Base-by-base conservation (phyloP, 2,888 invertebrate genomes). In the Sarcophaga carnaria region DNA sequence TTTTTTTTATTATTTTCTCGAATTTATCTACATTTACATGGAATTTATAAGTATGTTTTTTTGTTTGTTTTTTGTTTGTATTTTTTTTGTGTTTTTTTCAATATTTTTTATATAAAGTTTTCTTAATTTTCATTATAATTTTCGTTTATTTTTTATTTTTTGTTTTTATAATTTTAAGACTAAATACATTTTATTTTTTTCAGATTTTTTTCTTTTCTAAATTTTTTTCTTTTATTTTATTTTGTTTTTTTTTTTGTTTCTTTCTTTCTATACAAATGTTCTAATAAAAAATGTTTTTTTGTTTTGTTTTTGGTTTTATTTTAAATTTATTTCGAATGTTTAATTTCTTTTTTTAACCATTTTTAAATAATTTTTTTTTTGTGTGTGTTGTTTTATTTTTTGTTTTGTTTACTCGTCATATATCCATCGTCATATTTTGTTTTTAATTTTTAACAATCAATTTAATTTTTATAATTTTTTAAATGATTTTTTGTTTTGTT, bases 1-100 rank as follows among this genome's bases (percentile, higher is more conserved):
- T 49, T 25, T 17, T 79, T 66, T 14, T 27, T 80, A 80, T 71
- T 59, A 20, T 27, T 70, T 45, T 45, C 74, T 87, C 45, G 74
- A 78, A 87, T 75, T 84, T 87, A 87, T 82, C 84, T 84, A 87
- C 87, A 87, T 72, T 76, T 82, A 87, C 79, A 84, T 83, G 80
- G 78, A 37, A 80, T 64, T 86, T 80, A 83, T 81, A 71, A 75
- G 75, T 83, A 83, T 76, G 22, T 70, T 89, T 90, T 91, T 90
- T 67, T 80, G 90, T 54, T 64, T 59, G 27, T 69, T 66, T 54
- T 71, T 37, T 37, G 6, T 6, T 49, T 49, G 49, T 49, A 49
- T 49, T 54, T 54, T 54, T 79, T 60, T 76, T 64, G 5, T 54
- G 54, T 14, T 4, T 71, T 22, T 54, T 54, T 54, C 3, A 49